A percentile compares a stretch with the other conserved stretches of the same genome.
phyloP scores from a whole-genome alignment of 2,888 invertebrate genomes.

The Tenthredo amoena region DNA sequence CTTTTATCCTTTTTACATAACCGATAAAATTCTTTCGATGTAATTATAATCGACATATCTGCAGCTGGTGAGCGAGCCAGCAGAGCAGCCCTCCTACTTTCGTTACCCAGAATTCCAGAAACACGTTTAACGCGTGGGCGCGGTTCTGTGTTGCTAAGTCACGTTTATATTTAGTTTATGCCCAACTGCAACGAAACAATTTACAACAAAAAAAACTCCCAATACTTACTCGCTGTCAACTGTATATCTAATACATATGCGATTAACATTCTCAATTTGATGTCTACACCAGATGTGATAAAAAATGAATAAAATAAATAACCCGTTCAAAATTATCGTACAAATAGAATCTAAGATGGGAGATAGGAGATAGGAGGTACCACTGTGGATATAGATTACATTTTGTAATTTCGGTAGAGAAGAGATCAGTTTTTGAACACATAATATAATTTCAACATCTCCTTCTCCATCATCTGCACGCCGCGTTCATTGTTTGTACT shows the following conservation, averaged over 20 bases:
- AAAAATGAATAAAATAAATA: not conserved
- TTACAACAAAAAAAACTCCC: not conserved
- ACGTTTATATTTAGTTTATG: conserved; percentile 32
- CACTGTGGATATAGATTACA: not conserved
- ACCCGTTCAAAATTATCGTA: not conserved
- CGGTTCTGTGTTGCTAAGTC: conserved; percentile 25
- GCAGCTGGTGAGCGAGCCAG: not conserved
- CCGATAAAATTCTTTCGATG: not conserved
- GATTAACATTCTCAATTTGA: not conserved
- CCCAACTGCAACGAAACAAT: not conserved
- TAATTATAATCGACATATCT: conserved; percentile 15
- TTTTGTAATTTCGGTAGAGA: not conserved
- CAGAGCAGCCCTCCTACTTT: not conserved
- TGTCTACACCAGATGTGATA: not conserved
- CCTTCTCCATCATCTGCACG: not conserved
- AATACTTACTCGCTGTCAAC: not conserved
- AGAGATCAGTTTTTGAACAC: not conserved
- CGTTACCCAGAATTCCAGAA: conserved; percentile 27
- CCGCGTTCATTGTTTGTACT: not conserved
- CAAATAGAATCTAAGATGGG: not conserved
- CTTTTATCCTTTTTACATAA: not conserved
- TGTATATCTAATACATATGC: not conserved
- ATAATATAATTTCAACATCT: not conserved
- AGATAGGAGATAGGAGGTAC: not conserved
- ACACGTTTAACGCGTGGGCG: conserved; percentile 29